phyloP scores from a whole-genome alignment of 2,113 vertebrate species.

The Dicentrarchus labrax region DNA sequence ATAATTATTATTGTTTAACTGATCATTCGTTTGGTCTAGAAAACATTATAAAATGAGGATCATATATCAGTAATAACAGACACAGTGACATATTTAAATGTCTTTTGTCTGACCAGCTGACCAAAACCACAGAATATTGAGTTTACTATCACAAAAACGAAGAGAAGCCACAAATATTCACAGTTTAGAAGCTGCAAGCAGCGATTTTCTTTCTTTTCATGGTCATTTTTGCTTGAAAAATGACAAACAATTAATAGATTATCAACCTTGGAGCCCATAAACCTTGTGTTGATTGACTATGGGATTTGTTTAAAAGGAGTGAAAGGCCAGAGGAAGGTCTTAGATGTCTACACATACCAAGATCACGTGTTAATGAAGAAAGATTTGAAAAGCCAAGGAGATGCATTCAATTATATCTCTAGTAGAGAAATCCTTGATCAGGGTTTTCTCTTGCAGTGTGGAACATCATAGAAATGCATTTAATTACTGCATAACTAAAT shows the following conservation, averaged over 20 bases:
- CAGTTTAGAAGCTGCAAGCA: neutral
- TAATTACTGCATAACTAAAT: neutral
- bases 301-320: neutral
- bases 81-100: neutral
- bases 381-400: neutral
- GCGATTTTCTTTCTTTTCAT: neutral
- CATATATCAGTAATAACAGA: too few relatives aligned
- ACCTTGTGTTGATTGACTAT: neutral
- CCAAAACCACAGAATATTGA: neutral
- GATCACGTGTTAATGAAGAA: neutral
- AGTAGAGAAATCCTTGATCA: neutral
- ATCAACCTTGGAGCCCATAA: neutral
- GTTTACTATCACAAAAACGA: neutral
- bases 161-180: neutral
- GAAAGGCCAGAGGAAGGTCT: neutral
- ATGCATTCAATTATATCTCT: neutral
- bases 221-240: neutral
- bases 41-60: neutral
- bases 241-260: neutral
- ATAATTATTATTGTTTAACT: neutral
- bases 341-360: neutral
- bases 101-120: neutral
- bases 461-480: neutral
- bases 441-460: neutral
- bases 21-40: neutral